These are phyloP conservation scores for Catostomus latipinnis DNA, from an alignment of 2,797 vertebrate species.

Conservation along the genomic window DNA sequence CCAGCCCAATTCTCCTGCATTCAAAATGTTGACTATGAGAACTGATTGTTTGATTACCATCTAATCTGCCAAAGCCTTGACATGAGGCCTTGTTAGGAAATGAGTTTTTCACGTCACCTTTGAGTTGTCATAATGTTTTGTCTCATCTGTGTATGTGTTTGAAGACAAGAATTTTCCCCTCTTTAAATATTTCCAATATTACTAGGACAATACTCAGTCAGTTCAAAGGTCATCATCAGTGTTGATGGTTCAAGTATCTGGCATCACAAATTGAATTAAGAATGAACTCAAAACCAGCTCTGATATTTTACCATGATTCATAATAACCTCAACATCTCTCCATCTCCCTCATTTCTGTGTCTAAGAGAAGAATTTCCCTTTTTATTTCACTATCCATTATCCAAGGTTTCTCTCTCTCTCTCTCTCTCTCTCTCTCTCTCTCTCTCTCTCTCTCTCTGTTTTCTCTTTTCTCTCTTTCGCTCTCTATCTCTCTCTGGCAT, in stretches of 20 bases:
- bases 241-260: background rate
- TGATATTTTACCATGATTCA: no score
- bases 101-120: no score
- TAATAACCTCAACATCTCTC: no score
- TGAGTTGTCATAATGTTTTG: no score
- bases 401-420: background rate
- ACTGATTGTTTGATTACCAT: no score
- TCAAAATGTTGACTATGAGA: no score
- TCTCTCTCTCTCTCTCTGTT: background rate
- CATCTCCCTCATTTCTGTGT: no score
- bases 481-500: background rate
- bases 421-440: no score
- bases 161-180: background rate
- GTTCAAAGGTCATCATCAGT: slow-evolving; percentile 7
- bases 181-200: slow-evolving; percentile 25
- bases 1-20: no score
- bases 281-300: background rate
- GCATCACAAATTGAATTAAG: background rate
- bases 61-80: no score
- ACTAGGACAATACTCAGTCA: background rate
- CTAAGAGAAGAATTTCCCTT: no score
- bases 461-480: background rate
- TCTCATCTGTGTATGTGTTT: background rate
- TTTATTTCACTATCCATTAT: background rate
- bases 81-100: no score